A percentile compares a stretch with the other conserved stretches of the same genome.
Evolutionary conservation across 1,140 invertebrate genomes (phyloP).

Genomic region (Drosophila obscura): DNA sequence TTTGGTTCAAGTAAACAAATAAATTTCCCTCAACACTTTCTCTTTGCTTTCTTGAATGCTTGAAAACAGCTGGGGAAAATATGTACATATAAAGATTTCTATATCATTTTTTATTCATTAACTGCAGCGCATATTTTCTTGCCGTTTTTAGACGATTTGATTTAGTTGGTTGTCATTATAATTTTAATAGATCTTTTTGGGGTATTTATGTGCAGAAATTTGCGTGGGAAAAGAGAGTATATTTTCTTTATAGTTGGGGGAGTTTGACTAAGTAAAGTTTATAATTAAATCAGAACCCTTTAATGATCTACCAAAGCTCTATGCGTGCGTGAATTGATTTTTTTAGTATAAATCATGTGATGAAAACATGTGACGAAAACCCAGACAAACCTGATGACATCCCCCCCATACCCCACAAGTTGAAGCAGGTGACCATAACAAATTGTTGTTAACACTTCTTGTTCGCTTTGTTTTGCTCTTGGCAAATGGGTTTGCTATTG

Average conservation of each 20-base stretch:
- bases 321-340: background rate
- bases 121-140: slow-evolving; percentile 29
- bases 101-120: slow-evolving; percentile 35
- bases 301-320: too few relatives aligned
- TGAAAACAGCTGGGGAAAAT: slow-evolving; percentile 43
- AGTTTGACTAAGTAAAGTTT: too few relatives aligned
- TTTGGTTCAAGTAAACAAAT: slow-evolving; percentile 64
- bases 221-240: background rate
- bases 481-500: slow-evolving; percentile 46
- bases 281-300: too few relatives aligned
- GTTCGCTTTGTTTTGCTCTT: slow-evolving; percentile 25
- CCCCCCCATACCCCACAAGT: too few relatives aligned
- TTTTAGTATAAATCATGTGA: slow-evolving; percentile 20
- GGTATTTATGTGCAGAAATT: slow-evolving; percentile 14
- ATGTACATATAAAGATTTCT: slow-evolving; percentile 11
- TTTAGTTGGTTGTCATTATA: slow-evolving; percentile 32
- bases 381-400: background rate
- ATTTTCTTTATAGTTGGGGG: too few relatives aligned
- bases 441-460: slow-evolving; percentile 33
- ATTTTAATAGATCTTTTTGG: slow-evolving; percentile 24
- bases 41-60: slow-evolving; percentile 30
- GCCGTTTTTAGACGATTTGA: slow-evolving; percentile 11
- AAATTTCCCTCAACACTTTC: slow-evolving; percentile 55
- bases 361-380: slow-evolving; percentile 26
- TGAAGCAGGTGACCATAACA: slow-evolving; percentile 31